A percentile compares a stretch with the other conserved stretches of the same genome.
These are phyloP conservation scores for Caenorhabditis drosophilae DNA, from an alignment of 2,888 invertebrate genomes.

Conservation along the genomic window DNA sequence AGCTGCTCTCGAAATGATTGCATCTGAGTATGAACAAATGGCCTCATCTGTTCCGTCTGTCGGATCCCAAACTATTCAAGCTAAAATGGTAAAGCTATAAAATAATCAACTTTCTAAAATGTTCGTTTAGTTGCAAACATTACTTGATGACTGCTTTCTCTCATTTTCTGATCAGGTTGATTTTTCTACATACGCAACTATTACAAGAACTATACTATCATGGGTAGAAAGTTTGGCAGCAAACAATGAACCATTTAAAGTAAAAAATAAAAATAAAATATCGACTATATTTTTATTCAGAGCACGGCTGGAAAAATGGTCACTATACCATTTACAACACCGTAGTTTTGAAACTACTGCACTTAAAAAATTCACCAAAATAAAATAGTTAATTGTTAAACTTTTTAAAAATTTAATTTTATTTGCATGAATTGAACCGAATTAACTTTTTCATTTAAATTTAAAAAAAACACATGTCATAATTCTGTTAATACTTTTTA, in stretches of 20 bases:
- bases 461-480: no score
- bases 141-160: conserved; percentile 63
- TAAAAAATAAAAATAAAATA: neutral
- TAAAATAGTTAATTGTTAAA: no score
- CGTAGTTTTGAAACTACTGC: no score
- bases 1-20: conserved; percentile 66
- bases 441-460: no score
- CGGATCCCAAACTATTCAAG: conserved; percentile 51
- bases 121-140: conserved; percentile 54
- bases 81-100: conserved; percentile 62
- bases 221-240: conserved; percentile 45
- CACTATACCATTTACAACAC: conserved; percentile 34
- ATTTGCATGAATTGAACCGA: no score
- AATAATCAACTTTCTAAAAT: no score
- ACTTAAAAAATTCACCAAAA: no score
- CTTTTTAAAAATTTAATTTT: no score
- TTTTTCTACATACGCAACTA: conserved; percentile 55
- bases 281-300: conserved; percentile 9
- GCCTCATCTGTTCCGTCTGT: conserved; percentile 44
- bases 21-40: conserved; percentile 67
- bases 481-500: no score
- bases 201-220: conserved; percentile 45
- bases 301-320: conserved; percentile 41
- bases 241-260: conserved; percentile 43
- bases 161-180: conserved; percentile 60